phyloP scores from a whole-genome alignment of 2,113 vertebrate species.

The Ailurus styani region DNA sequence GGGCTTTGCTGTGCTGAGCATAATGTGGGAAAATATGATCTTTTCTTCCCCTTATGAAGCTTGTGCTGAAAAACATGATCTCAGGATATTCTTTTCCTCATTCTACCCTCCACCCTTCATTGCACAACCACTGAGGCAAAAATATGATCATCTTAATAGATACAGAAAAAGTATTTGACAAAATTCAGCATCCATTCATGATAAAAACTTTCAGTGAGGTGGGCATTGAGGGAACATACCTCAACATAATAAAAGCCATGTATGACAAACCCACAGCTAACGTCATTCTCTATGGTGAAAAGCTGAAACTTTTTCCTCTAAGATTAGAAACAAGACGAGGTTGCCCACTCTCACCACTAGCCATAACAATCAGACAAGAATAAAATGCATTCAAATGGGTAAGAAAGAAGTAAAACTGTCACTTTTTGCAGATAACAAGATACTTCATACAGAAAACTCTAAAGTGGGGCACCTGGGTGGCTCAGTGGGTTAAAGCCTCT shows the following conservation, averaged over 20 bases:
- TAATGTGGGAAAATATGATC: background rate
- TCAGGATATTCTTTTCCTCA: background rate
- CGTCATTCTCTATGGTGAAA: background rate
- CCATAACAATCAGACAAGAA: background rate
- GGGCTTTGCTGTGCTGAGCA: background rate
- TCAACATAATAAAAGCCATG: background rate
- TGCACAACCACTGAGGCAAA: background rate
- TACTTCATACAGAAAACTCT: background rate
- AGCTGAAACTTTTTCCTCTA: background rate
- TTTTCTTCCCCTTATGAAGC: background rate
- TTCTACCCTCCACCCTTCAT: background rate
- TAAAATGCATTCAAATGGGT: background rate
- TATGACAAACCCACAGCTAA: background rate
- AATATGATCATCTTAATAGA: background rate
- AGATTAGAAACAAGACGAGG: background rate
- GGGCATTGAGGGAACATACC: background rate
- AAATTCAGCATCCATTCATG: background rate
- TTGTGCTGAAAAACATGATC: background rate
- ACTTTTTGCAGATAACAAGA: background rate
- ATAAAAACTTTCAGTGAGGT: background rate
- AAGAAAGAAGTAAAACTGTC: background rate
- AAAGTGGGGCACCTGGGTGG: too few relatives aligned
- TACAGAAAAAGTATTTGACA: background rate
- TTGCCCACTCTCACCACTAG: background rate
- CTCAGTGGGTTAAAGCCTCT: too few relatives aligned